Evolutionary conservation across 23 tunicate species (phyloP).

Genomic region (Styela clava): DNA sequence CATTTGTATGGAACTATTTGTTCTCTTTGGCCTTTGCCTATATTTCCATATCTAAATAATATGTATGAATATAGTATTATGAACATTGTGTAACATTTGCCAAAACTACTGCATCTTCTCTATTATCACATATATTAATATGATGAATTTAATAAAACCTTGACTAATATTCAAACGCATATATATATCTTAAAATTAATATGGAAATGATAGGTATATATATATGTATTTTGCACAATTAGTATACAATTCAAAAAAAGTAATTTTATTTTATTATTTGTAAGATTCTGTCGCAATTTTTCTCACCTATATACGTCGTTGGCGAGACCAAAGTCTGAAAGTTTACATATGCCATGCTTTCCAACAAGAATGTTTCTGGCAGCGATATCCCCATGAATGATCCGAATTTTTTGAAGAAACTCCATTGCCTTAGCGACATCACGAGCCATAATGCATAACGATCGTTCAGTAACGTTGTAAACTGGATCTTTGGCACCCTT

Average conservation of each 20-base stretch:
- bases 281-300: no score
- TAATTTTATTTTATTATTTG: no score
- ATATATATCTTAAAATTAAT: no score
- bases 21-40: slow-evolving; percentile 66
- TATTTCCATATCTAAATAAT: slow-evolving; percentile 56
- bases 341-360: slow-evolving; percentile 51
- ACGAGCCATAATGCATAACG: slow-evolving; percentile 43
- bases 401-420: slow-evolving; percentile 40
- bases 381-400: slow-evolving; percentile 81
- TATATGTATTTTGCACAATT: no score
- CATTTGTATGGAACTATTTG: slow-evolving; percentile 74
- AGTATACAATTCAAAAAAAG: no score
- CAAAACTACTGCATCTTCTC: no score
- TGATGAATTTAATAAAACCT: no score
- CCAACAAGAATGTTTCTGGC: slow-evolving; percentile 80
- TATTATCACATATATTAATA: no score
- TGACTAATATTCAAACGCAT: no score
- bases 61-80: no score
- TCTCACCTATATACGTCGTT: slow-evolving; percentile 79
- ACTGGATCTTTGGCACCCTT: slow-evolving; percentile 46
- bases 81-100: no score
- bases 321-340: slow-evolving; percentile 79
- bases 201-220: no score
- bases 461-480: slow-evolving; percentile 55
- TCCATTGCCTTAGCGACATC: slow-evolving; percentile 75